Evolutionary conservation across 2,797 vertebrate species (phyloP).

Genomic region (Anolis apletophallus): DNA sequence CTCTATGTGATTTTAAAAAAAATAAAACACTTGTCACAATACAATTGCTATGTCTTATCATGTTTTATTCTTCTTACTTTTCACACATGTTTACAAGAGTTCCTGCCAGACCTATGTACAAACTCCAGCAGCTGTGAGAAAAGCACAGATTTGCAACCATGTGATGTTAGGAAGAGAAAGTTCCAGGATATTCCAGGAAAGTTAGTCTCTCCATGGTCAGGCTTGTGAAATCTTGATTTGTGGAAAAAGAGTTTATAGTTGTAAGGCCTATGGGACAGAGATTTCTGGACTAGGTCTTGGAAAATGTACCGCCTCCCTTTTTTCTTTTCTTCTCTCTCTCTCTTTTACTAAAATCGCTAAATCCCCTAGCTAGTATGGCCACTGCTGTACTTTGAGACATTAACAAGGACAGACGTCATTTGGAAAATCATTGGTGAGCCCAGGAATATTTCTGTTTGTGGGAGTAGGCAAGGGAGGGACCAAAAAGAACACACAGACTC

Average conservation of each 20-base stretch:
- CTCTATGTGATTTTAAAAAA: neutral
- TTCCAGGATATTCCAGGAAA: conserved; percentile 12
- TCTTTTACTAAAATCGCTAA: neutral
- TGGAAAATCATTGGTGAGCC: conserved; percentile 62
- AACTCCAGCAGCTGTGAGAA: neutral
- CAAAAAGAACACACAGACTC: conserved; percentile 78
- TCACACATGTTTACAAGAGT: conserved; percentile 2
- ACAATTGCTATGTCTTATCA: neutral
- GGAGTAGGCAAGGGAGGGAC: conserved; percentile 68
- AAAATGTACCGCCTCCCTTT: too few species aligned
- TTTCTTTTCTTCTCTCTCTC: too few species aligned
- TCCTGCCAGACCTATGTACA: neutral
- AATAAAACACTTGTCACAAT: neutral
- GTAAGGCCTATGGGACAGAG: neutral
- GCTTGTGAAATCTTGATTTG: conserved; percentile 25
- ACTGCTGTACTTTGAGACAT: neutral
- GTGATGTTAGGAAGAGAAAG: conserved; percentile 5
- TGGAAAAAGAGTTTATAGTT: conserved; percentile 14
- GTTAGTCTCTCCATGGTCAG: conserved; percentile 1
- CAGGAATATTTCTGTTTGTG: conserved; percentile 59
- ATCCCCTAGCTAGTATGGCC: too few species aligned
- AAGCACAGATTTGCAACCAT: neutral
- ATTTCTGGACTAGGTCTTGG: neutral
- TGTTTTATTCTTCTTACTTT: neutral
- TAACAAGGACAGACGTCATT: conserved; percentile 53